Base-by-base conservation (phyloP, 2,113 vertebrate species). In the Trichomycterus rosablanca region DNA sequence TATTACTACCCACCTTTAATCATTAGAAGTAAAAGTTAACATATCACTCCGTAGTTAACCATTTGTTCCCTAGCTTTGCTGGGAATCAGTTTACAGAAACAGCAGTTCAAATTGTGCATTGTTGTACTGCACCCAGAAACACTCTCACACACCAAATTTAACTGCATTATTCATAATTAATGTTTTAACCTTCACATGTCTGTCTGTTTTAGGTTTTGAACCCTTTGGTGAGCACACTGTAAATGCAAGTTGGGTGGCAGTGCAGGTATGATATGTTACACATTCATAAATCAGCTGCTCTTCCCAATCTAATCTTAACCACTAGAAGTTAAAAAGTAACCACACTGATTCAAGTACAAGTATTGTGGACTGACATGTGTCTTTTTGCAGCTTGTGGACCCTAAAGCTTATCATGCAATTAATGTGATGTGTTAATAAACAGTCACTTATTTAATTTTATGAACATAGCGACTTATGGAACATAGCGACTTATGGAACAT, bases 241-340 rank as follows among this genome's bases (percentile, higher is more conserved):
- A 1, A 88, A 88, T 67, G 76, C 87, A 51, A 88, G 87, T 72
- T 87, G 85, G 87, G 82, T 80, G 61, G 86, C 86, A 19, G 87
- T 87, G 2, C 83, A 86, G 84, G 86, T 87, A 81, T 67, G 56
- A 40, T 65, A 63, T 66, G 39, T 14, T 10, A 42, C 5, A 19
- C n/a, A 15, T 56, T 40, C 9, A 22, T 24, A 26, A 9, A 62
- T 43, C 23, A 26, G 26, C 52, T 40, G 28, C 2, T 52, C 15
- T 9, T 3, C 8, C 49, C 16, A 3, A 7, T 51, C 11, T n/a
- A n/a, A n/a, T 6, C 15, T 34, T 3, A 44, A 43, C 0, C 6
- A 34, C 11, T 24, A 39, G 1, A 45, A 46, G 62, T 64, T 46
- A 46, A 57, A 39, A 14, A 26, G 28, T 64, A 46, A 55, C 50